A percentile compares a stretch with the other conserved stretches of the same genome.
phyloP scores from a whole-genome alignment of 1,140 invertebrate genomes.

The Trachymyrmex septentrionalis region DNA sequence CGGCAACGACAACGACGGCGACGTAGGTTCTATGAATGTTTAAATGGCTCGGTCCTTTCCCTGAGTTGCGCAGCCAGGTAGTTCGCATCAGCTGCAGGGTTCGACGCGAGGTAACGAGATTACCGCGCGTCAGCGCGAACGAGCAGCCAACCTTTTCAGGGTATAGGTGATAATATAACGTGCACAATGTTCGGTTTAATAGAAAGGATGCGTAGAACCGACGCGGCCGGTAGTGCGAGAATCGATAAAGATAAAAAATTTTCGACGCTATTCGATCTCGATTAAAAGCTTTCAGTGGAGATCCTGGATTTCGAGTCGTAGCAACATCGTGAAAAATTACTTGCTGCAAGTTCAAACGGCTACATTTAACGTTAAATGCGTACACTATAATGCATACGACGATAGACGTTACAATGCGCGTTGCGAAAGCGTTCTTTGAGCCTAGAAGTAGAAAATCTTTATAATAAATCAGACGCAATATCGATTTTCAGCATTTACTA shows the following conservation, averaged over 20 bases:
- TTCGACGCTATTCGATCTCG: not conserved
- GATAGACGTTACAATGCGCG: not conserved
- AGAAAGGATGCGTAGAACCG: not conserved
- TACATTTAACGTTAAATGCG: not conserved
- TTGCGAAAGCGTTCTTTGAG: not conserved
- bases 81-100: conserved; percentile 67
- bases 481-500: no score
- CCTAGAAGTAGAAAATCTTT: not conserved
- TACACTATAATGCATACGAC: not conserved
- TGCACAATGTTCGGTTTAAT: conserved; percentile 60
- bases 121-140: conserved; percentile 68
- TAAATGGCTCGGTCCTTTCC: conserved; percentile 69
- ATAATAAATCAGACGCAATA: not conserved
- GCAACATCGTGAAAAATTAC: not conserved
- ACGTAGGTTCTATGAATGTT: conserved; percentile 74
- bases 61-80: conserved; percentile 53
- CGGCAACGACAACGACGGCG: not conserved
- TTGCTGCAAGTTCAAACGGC: not conserved
- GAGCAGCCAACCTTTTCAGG: conserved; percentile 66
- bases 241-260: conserved; percentile 43
- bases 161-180: conserved; percentile 61
- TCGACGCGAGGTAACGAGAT: conserved; percentile 74
- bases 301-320: not conserved
- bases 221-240: conserved; percentile 9
- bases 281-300: not conserved